These are phyloP conservation scores for Brachycybe producta DNA, from an alignment of 2,888 invertebrate genomes.

Conservation along the genomic window DNA sequence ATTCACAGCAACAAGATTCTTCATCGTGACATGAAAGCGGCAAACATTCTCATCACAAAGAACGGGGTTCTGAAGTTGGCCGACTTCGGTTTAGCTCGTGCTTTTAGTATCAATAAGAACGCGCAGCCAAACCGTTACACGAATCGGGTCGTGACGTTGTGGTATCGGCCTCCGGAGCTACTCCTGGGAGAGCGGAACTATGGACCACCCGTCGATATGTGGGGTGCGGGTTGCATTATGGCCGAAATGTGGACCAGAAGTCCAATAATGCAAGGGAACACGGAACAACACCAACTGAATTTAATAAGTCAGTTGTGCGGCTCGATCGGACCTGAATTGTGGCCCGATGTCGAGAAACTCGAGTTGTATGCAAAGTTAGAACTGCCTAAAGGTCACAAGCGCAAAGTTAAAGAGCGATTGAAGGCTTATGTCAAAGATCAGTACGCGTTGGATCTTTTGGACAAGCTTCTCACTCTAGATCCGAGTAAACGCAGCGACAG, in stretches of 20 bases:
- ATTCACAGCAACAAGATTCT: conserved; percentile 92
- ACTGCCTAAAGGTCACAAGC: conserved; percentile 68
- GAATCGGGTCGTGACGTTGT: conserved; percentile 93
- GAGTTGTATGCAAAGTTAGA: conserved; percentile 81
- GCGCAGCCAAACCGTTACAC: conserved; percentile 79
- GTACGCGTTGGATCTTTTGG: conserved; percentile 82
- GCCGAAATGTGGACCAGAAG: conserved; percentile 96
- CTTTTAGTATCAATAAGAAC: conserved; percentile 76
- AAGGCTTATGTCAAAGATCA: conserved; percentile 75
- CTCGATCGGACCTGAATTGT: conserved; percentile 80
- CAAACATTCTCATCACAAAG: conserved; percentile 93
- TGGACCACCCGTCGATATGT: conserved; percentile 89
- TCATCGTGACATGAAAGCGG: conserved; percentile 97
- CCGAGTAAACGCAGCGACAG: conserved; percentile 77
- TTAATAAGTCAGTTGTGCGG: conserved; percentile 93
- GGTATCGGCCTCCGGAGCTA: conserved; percentile 71
- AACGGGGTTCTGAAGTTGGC: conserved; percentile 87
- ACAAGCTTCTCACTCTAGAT: conserved; percentile 79
- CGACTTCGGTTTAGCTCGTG: conserved; percentile 92
- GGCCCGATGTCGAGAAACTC: conserved; percentile 83
- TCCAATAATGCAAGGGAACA: conserved; percentile 91
- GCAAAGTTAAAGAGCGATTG: conserved; percentile 38
- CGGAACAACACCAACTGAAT: conserved; percentile 89
- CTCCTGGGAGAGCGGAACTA: conserved; percentile 79
- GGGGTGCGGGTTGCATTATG: conserved; percentile 94